A percentile compares a stretch with the other conserved stretches of the same genome.
Evolutionary conservation across 1,140 invertebrate species (phyloP).

Genomic region (Pseudoatta argentina): DNA sequence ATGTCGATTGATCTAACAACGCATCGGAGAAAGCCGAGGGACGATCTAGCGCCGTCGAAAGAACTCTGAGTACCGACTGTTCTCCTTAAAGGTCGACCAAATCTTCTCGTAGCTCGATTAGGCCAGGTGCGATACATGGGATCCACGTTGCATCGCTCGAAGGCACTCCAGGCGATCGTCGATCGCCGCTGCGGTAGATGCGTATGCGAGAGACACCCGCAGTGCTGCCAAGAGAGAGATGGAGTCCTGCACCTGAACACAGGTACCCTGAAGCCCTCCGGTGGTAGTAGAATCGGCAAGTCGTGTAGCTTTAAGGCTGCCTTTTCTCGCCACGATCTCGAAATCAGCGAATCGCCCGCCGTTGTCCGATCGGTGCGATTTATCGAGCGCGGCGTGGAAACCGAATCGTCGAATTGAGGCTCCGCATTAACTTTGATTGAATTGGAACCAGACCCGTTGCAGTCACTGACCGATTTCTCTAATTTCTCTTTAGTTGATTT

Average conservation of each 20-base stretch:
- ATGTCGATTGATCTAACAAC: constrained; percentile 73
- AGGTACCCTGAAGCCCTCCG: constrained; percentile 74
- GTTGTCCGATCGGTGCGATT: constrained; percentile 34
- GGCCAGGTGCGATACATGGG: constrained; percentile 82
- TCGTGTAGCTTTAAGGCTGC: constrained; percentile 48
- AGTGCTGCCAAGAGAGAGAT: constrained; percentile 74
- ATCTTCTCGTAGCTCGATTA: constrained; percentile 65
- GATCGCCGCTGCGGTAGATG: constrained; percentile 72
- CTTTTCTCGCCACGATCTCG: constrained; percentile 14
- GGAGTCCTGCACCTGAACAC: constrained; percentile 65
- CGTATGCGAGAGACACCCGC: constrained; percentile 78
- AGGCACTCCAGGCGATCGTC: constrained; percentile 77
- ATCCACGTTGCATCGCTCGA: constrained; percentile 77
- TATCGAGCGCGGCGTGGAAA: not conserved
- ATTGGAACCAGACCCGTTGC: not conserved
- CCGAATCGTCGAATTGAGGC: not conserved
- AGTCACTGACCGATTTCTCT: not conserved
- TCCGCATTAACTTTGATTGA: constrained; percentile 28
- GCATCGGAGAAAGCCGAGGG: constrained; percentile 62
- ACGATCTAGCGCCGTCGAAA: constrained; percentile 59
- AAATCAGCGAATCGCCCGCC: constrained; percentile 60
- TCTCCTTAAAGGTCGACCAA: constrained; percentile 58
- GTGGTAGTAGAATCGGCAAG: constrained; percentile 78
- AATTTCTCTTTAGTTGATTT: constrained; percentile 6
- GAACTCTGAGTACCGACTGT: constrained; percentile 71